Base-by-base conservation (phyloP, 2,888 invertebrate species). In the Hydraecia micacea region DNA sequence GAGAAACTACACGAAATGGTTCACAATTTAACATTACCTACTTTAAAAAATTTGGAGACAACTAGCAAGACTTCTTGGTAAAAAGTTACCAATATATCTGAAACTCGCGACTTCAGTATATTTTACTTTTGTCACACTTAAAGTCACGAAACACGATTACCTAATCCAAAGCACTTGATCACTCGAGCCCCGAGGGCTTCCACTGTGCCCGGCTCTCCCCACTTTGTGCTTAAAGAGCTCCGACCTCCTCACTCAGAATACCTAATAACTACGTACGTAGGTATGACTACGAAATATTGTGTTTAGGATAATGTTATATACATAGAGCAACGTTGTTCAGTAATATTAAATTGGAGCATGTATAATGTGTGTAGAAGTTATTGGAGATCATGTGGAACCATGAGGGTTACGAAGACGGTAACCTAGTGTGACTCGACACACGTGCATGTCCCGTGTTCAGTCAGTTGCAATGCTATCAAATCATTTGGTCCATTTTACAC, bases 141-240 rank as follows among this genome's bases (percentile, higher is more conserved):
- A 74, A 75, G 49, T 75, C 69, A 68, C 77, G 46, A 73, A 82
- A 86, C 72, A 58, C 62, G 69, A 71, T 81, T 72, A 82, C 52
- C 55, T 52, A 68, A 75, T 63, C 67, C 73, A 77, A 83, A 77
- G 79, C 77, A 73, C 75, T 86, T 75, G 87, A 86, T 85, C 79
- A 73, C 75, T 80, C 39, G 76, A 77, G 67, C 75, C 80, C 67
- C 70, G 62, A 73, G 70, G 75, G 76, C 69, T 25, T 67, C 80
- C 75, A 71, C 65, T 73, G 39, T 3, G 73, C 49, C 77, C 60
- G 73, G 13, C 39, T n/a, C 74, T 75, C 81, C 84, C 80, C 69
- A 36, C 74, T 81, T 75, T 77, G 68, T 62, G 73, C 77, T 75
- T 77, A 80, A 79, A 87, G 81, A 65, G 80, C 65, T 66, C 63